Evolutionary conservation across 2,113 vertebrate genomes (phyloP), one percentile per base, ranked within the genome.

Genomic region (Ifrita kowaldi): DNA sequence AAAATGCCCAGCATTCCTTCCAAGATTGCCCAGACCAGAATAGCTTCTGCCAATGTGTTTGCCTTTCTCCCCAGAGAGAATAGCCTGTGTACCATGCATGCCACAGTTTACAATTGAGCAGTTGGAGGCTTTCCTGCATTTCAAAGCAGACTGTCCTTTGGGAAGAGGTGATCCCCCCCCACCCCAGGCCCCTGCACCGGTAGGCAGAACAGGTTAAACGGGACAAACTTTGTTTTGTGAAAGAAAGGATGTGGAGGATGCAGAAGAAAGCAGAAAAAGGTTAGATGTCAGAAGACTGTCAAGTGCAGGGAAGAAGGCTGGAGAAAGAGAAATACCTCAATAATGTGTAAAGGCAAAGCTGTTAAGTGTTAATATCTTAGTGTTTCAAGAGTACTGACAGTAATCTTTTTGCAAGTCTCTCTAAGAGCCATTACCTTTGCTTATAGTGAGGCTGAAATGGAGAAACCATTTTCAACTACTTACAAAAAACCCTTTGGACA

Each of bases 81-180:
- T 5, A n/a, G 13, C 4, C 1, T 1, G 28, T 15, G 30, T 27
- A 15, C 30, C 16, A 1, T 4, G 8, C 2, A 1, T 16, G 24
- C 35, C 56, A 10, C 16, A 8, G 6, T 16, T 39, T 15, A 2
- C 11, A 27, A 3, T 0, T 1, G 27, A 41, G 44, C 50, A 28
- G 2, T 4, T 2, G 5, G n/a, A 0, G 2, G 10, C 35, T 76
- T 26, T 37, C 53, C 20, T 73, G 62, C 22, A 1, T 46, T 79
- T 69, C 52, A 11, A 7, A 59, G 53, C 56, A 64, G 35, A 1
- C 10, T 30, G 47, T 23, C 3, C 1, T 41, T 41, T 42, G 65
- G 59, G 68, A 33, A 47, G 59, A 13, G 14, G 41, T 16, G 46
- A 30, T 24, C 19, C 65, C 70, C 49, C 14, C 37, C 22, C 12